phyloP scores from a whole-genome alignment of 2,113 vertebrate species.

The Ovis canadensis region DNA sequence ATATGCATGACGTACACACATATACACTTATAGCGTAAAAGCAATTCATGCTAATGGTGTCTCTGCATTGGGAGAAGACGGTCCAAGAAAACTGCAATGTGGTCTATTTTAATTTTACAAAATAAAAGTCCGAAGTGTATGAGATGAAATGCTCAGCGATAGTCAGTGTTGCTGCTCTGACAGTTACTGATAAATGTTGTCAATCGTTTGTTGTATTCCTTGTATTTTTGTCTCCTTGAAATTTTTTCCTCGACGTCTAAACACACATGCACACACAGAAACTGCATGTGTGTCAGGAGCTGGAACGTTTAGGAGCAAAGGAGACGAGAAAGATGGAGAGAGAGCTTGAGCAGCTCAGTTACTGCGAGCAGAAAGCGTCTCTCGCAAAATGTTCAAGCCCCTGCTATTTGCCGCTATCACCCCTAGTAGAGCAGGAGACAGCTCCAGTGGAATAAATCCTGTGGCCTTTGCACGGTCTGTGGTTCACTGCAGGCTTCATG shows the following conservation, averaged over 20 bases:
- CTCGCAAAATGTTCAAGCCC: neutral
- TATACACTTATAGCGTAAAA: neutral
- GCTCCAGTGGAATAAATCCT: conserved; percentile 20
- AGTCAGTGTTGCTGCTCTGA: neutral
- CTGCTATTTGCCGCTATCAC: neutral
- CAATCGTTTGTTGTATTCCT: neutral
- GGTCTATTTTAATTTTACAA: neutral
- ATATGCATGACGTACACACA: rapidly evolving
- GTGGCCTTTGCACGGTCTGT: conserved; percentile 15
- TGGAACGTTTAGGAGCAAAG: neutral
- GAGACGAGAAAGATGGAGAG: neutral
- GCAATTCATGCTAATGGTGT: neutral
- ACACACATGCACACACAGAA: neutral
- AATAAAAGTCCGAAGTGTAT: neutral
- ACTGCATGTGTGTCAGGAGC: neutral
- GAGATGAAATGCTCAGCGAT: neutral
- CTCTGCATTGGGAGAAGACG: neutral
- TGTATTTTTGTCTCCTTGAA: neutral
- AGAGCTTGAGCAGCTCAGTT: neutral
- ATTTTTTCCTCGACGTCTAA: neutral
- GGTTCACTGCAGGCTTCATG: neutral
- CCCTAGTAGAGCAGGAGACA: conserved; percentile 1
- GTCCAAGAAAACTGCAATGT: neutral
- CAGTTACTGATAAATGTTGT: neutral
- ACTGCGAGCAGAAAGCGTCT: neutral